phyloP scores from a whole-genome alignment of 2,797 vertebrate species.

The Falco naumanni region DNA sequence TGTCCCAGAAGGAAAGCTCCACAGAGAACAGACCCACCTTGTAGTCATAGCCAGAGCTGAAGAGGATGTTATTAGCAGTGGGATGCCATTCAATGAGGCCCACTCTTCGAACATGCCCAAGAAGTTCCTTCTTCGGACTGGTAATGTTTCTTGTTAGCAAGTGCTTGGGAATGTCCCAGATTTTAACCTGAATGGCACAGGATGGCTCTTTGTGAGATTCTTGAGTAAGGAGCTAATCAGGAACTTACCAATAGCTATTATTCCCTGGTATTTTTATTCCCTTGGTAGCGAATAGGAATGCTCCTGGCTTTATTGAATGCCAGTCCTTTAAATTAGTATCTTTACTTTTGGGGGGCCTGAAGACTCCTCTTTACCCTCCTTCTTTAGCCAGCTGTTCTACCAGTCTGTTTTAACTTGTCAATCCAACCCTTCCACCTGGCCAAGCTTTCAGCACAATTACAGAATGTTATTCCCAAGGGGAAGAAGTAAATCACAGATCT shows the following conservation, averaged over 20 bases:
- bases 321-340: not conserved
- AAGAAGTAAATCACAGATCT: not conserved
- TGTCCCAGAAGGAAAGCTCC: not conserved
- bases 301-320: not conserved
- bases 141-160: conserved; percentile 85
- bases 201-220: not conserved
- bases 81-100: conserved; percentile 94
- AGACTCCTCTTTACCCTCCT: not conserved
- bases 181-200: conserved; percentile 83
- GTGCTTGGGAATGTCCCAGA: conserved; percentile 90
- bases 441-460: not conserved
- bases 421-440: not conserved
- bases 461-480: not conserved
- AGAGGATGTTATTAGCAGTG: conserved; percentile 88
- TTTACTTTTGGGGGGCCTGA: not conserved
- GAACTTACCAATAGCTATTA: not conserved
- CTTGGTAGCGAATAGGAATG: not conserved
- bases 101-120: conserved; percentile 87
- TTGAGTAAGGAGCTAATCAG: not conserved
- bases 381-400: not conserved
- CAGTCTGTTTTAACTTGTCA: not conserved
- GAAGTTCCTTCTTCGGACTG: conserved; percentile 83
- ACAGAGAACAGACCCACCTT: conserved; percentile 78
- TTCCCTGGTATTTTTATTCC: not conserved
- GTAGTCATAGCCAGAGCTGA: conserved; percentile 92